Percentiles rank a stretch among this genome's conserved stretches.
Evolutionary conservation across 2,888 invertebrate genomes (phyloP).

Genomic region (Hedychridium roseum): DNA sequence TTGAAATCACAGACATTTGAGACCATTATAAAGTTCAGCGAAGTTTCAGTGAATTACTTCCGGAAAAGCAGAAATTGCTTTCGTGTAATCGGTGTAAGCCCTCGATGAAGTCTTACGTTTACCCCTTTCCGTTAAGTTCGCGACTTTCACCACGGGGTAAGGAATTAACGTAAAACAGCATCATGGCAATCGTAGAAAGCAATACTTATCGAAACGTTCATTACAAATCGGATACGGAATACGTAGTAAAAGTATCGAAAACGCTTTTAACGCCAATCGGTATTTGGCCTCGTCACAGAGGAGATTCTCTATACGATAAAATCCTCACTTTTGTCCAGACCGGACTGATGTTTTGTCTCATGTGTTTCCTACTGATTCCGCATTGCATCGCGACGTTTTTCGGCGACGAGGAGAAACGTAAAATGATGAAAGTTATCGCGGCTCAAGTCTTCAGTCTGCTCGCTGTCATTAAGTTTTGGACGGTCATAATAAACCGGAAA

Average conservation of each 20-base stretch:
- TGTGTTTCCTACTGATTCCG: constrained; percentile 50
- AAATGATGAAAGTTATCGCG: constrained; percentile 51
- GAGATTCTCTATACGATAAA: constrained; percentile 27
- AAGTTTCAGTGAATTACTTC: too few relatives aligned
- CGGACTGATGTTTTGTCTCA: constrained; percentile 41
- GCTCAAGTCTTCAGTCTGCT: constrained; percentile 51
- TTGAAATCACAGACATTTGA: too few relatives aligned
- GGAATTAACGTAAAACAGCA: too few relatives aligned
- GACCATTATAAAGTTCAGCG: too few relatives aligned
- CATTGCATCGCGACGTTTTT: constrained; percentile 52
- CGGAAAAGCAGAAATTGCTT: too few relatives aligned
- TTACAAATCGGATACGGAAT: constrained; percentile 44
- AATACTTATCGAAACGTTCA: constrained; percentile 34
- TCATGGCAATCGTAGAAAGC: too few relatives aligned
- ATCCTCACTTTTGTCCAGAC: constrained; percentile 37
- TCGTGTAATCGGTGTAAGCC: too few relatives aligned
- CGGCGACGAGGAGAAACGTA: constrained; percentile 51
- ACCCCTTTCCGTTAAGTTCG: too few relatives aligned
- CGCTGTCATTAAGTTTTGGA: constrained; percentile 55
- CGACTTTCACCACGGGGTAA: too few relatives aligned
- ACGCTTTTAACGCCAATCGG: constrained; percentile 50
- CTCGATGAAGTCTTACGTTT: too few relatives aligned
- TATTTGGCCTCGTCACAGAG: constrained; percentile 52
- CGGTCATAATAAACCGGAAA: constrained; percentile 48
- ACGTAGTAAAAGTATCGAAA: constrained; percentile 44